These are phyloP conservation scores for Zeugodacus cucurbitae DNA, from an alignment of 1,140 invertebrate genomes.

Conservation along the genomic window DNA sequence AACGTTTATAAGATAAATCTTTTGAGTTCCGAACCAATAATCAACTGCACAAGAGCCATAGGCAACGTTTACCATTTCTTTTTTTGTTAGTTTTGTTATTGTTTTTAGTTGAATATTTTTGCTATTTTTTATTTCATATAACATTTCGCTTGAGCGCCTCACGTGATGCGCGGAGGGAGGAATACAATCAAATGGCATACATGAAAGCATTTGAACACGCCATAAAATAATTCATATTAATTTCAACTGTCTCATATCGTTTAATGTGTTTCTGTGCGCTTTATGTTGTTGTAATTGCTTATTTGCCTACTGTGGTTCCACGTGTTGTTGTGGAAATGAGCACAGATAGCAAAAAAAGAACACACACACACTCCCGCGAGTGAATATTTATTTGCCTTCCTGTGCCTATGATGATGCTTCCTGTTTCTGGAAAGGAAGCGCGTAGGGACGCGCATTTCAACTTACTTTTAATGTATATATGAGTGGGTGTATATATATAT, in stretches of 20 bases:
- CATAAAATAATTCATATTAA: constrained; percentile 64
- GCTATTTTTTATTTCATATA: not conserved
- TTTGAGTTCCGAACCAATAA: too few species aligned
- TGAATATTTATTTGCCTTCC: constrained; percentile 8
- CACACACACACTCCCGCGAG: not conserved
- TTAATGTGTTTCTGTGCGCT: constrained; percentile 5
- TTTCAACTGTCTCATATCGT: constrained; percentile 46
- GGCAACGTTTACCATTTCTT: too few species aligned
- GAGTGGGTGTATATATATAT: not conserved
- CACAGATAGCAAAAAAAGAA: not conserved
- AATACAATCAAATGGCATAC: constrained; percentile 32
- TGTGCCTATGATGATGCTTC: not conserved
- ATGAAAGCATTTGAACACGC: constrained; percentile 61
- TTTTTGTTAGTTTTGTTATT: not conserved
- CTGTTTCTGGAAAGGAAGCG: not conserved
- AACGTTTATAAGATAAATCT: too few species aligned
- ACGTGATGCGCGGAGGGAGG: not conserved
- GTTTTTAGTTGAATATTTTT: not conserved
- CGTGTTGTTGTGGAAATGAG: not conserved
- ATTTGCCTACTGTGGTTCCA: not conserved
- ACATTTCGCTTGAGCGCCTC: not conserved
- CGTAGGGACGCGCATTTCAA: not conserved
- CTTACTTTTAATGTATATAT: not conserved
- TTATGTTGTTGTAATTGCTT: not conserved
- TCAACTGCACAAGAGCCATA: too few species aligned